Evolutionary conservation across 2,888 invertebrate genomes (phyloP).

Genomic region (Stegophylla sp.): DNA sequence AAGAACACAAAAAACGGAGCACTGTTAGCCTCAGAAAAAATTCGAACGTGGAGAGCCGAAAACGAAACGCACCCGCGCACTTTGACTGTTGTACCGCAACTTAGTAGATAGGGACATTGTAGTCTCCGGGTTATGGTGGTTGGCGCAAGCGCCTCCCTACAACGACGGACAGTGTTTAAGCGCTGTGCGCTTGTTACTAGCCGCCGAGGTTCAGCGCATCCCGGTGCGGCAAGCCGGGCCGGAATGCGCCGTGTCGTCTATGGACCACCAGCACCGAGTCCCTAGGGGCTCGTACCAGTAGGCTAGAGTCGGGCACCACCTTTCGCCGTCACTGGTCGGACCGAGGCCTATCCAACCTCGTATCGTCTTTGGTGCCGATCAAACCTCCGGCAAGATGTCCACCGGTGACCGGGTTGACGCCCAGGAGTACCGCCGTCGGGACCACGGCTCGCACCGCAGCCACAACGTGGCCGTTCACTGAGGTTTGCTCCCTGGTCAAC

Average conservation of each 20-base stretch:
- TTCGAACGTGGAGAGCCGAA: no score
- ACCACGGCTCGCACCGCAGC: no score
- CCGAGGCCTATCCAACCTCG: not conserved
- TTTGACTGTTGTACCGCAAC: no score
- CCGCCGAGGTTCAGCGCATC: not conserved
- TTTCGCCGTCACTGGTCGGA: not conserved
- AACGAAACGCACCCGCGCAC: no score
- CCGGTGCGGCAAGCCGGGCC: not conserved
- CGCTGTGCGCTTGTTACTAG: not conserved
- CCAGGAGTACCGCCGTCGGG: not conserved
- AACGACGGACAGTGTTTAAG: conserved; percentile 66
- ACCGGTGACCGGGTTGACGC: not conserved
- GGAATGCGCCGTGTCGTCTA: not conserved
- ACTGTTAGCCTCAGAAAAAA: no score
- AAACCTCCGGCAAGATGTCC: not conserved
- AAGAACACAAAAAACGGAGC: no score
- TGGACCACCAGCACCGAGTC: not conserved
- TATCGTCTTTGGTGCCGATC: not conserved
- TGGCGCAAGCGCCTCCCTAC: conserved; percentile 64
- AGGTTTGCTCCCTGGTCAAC: not conserved
- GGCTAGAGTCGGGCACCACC: not conserved
- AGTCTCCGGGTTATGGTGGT: not conserved
- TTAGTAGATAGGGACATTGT: no score
- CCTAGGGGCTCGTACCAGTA: no score
- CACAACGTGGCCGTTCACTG: not conserved